Conservation (phyloP, 2,888 invertebrate species). For the Cheilosia urbana region DNA sequence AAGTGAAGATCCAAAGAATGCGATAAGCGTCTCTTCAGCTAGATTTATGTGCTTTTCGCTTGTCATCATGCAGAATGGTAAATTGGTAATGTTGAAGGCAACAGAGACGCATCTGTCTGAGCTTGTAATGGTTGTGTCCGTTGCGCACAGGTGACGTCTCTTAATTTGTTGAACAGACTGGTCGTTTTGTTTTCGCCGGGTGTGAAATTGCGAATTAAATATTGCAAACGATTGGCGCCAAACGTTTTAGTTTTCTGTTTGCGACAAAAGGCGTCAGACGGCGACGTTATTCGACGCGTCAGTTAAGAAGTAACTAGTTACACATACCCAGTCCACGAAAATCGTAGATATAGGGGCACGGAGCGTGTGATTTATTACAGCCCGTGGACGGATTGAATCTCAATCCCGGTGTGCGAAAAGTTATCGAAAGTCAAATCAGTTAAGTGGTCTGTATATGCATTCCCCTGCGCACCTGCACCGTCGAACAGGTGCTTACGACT, state of each 20-base stretch:
- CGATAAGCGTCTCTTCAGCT: conserved; percentile 24
- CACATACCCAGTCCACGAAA: background rate
- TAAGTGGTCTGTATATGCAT: conserved; percentile 26
- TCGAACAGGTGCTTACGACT: conserved; percentile 49
- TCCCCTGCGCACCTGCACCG: conserved; percentile 1
- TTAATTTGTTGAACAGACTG: conserved; percentile 14
- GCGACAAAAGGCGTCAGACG: conserved; percentile 18
- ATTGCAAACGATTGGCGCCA: conserved; percentile 23
- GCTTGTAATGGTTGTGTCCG: conserved; percentile 1
- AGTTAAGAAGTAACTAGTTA: background rate
- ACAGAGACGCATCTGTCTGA: background rate
- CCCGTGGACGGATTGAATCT: conserved; percentile 21
- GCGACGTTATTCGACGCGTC: conserved; percentile 20
- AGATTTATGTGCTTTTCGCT: conserved; percentile 29
- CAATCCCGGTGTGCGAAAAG: conserved; percentile 35
- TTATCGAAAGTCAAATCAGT: conserved; percentile 46
- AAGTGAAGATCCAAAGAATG: conserved; percentile 22
- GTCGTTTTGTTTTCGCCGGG: background rate
- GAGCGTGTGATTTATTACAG: conserved; percentile 59
- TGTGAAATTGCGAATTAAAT: background rate
- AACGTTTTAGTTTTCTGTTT: background rate
- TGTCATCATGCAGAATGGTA: conserved; percentile 19
- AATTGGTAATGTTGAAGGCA: conserved; percentile 15
- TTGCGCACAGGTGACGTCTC: conserved; percentile 2
- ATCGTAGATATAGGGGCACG: background rate